Evolutionary conservation across 2,888 invertebrate species (phyloP).

Genomic region (Cerastoderma edule): DNA sequence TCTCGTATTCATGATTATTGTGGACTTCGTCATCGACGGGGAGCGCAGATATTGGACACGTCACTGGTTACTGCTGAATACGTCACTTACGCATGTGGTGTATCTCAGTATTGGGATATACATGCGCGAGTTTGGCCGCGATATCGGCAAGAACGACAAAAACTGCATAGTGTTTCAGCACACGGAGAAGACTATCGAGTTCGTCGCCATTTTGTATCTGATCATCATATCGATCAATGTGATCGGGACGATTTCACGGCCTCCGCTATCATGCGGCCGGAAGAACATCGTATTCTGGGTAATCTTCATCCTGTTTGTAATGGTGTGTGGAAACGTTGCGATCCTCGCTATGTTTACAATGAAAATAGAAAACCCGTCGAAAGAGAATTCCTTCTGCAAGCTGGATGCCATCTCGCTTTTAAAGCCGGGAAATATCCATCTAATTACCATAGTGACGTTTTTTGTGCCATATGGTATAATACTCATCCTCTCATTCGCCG

Average conservation of each 20-base stretch:
- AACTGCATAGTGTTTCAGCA: conserved; percentile 48
- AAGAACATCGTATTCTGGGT: conserved; percentile 51
- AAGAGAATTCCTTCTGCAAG: conserved; percentile 11
- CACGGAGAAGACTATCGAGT: conserved; percentile 51
- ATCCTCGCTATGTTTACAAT: conserved; percentile 51
- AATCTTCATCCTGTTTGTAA: conserved; percentile 45
- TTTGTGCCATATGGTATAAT: conserved; percentile 53
- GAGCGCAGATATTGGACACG: conserved; percentile 44
- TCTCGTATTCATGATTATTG: conserved; percentile 50
- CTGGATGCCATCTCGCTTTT: conserved; percentile 25
- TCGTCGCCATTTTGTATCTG: conserved; percentile 41
- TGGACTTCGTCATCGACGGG: conserved; percentile 54
- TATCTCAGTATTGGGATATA: conserved; percentile 50
- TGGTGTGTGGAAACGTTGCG: conserved; percentile 51
- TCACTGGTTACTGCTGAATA: conserved; percentile 57
- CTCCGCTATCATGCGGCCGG: conserved; percentile 31
- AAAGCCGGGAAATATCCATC: conserved; percentile 26
- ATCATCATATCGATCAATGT: conserved; percentile 46
- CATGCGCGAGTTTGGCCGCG: conserved; percentile 39
- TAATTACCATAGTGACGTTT: conserved; percentile 50
- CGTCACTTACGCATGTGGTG: conserved; percentile 40
- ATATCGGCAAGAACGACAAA: conserved; percentile 27
- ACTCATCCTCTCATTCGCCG: conserved; percentile 46
- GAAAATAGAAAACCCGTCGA: conserved; percentile 27
- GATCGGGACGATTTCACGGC: conserved; percentile 25